Evolutionary conservation across 2,113 vertebrate species (phyloP).

Genomic region (Lepisosteus osseus): DNA sequence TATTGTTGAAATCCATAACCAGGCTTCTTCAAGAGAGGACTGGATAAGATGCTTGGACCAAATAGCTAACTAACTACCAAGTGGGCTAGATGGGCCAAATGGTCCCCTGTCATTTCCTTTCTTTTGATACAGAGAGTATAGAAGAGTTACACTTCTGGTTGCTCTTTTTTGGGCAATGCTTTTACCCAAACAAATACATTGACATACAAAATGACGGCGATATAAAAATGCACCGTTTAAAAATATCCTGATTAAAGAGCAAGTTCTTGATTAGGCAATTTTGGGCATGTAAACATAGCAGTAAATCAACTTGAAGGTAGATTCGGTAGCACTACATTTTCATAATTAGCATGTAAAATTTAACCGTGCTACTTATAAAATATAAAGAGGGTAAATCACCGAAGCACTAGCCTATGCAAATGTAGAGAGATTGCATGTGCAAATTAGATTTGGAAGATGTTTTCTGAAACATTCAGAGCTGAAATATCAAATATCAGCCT

Average conservation of each 20-base stretch:
- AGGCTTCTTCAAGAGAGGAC: too few relatives aligned
- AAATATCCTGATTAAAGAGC: slow-evolving; percentile 45
- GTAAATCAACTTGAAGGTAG: slow-evolving; percentile 48
- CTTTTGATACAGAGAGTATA: too few relatives aligned
- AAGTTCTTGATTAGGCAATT: slow-evolving; percentile 49
- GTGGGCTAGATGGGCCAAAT: too few relatives aligned
- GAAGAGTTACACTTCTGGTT: too few relatives aligned
- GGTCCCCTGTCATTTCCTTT: too few relatives aligned
- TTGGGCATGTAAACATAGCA: slow-evolving; percentile 48
- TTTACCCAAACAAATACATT: not conserved
- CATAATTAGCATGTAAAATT: slow-evolving; percentile 48
- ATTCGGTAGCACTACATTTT: not conserved
- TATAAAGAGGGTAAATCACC: slow-evolving; percentile 40
- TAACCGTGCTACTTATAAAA: slow-evolving; percentile 33
- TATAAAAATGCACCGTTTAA: too few relatives aligned
- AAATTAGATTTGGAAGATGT: slow-evolving; percentile 58
- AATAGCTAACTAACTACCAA: too few relatives aligned
- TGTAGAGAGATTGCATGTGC: slow-evolving; percentile 62
- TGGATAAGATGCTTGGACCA: too few relatives aligned
- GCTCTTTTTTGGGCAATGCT: not conserved
- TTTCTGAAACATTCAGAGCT: slow-evolving; percentile 33
- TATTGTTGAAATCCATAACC: too few relatives aligned
- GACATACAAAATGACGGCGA: too few relatives aligned
- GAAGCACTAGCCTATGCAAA: slow-evolving; percentile 59
- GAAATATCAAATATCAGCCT: slow-evolving; percentile 51